phyloP scores from a whole-genome alignment of 2,797 vertebrate genomes.

The Phyllotis vaccarum region DNA sequence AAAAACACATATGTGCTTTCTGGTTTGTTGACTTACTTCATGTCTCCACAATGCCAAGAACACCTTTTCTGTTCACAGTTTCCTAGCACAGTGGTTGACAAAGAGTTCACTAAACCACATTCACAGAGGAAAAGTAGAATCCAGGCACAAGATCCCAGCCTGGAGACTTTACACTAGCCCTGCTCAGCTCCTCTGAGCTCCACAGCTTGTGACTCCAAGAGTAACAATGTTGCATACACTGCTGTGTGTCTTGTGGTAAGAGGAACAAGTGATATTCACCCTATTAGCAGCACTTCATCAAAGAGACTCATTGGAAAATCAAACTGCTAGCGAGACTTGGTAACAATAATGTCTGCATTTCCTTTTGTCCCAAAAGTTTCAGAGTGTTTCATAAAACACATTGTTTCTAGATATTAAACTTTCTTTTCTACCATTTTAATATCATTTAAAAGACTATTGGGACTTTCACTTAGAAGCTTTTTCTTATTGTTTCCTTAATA shows the following conservation, averaged over 20 bases:
- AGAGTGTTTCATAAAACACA: conserved; percentile 17
- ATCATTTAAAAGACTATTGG: no score
- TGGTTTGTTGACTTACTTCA: not conserved
- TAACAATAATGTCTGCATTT: conserved; percentile 52
- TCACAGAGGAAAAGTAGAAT: not conserved
- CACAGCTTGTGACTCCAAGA: not conserved
- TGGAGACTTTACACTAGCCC: not conserved
- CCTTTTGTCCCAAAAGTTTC: conserved; percentile 32
- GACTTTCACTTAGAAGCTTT: conserved; percentile 60
- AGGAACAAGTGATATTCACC: not conserved
- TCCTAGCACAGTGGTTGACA: not conserved
- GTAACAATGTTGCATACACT: not conserved
- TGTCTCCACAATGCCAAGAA: not conserved
- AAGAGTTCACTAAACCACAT: not conserved
- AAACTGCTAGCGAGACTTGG: conserved; percentile 37
- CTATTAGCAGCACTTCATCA: conserved; percentile 30
- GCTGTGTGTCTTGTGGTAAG: not conserved
- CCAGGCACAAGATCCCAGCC: not conserved
- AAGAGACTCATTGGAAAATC: conserved; percentile 44
- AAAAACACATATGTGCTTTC: not conserved
- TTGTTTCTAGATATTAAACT: conserved; percentile 51
- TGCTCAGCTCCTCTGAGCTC: not conserved
- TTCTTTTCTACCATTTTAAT: conserved; percentile 51
- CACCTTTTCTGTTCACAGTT: not conserved
- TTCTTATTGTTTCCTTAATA: conserved; percentile 60